Percentiles rank a stretch among this genome's conserved stretches.
Evolutionary conservation across 2,797 vertebrate species (phyloP).

Genomic region (Hippocampus kuda): DNA sequence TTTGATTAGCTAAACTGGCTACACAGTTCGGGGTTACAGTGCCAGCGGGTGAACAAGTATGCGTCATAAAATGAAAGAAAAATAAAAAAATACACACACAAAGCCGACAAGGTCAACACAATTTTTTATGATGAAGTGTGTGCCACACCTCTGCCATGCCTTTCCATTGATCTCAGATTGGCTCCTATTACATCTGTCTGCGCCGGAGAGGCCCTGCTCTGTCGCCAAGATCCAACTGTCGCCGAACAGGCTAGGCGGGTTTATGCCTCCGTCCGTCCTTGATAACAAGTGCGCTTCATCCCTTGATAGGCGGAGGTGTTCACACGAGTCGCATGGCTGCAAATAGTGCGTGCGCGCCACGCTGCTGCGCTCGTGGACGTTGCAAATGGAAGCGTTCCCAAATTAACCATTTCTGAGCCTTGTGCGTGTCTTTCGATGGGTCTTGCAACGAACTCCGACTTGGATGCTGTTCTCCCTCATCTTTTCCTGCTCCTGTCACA

Average conservation of each 20-base stretch:
- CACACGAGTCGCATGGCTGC: background rate
- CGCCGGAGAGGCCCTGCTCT: conserved; percentile 15
- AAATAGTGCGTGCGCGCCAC: background rate
- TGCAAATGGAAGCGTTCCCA: background rate
- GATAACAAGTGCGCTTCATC: background rate
- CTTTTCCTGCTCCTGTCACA: conserved; percentile 34
- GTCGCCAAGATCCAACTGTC: conserved; percentile 49
- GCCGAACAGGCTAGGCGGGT: conserved; percentile 49
- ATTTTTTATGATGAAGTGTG: background rate
- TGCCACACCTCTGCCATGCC: background rate
- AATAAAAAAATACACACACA: background rate
- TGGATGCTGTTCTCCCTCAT: conserved; percentile 26
- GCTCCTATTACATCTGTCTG: conserved; percentile 30
- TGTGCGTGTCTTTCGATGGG: conserved; percentile 15
- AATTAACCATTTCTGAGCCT: background rate
- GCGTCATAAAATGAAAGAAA: background rate
- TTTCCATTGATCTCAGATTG: conserved; percentile 21
- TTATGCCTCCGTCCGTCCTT: background rate
- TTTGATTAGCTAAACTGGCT: too few species aligned
- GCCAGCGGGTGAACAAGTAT: too few species aligned
- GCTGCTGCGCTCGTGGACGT: background rate
- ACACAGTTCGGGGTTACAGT: too few species aligned
- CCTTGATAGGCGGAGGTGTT: background rate
- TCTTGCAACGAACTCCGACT: conserved; percentile 27
- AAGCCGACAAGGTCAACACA: background rate